Conservation (phyloP, 2,113 vertebrate species). For the Tautogolabrus adspersus region DNA sequence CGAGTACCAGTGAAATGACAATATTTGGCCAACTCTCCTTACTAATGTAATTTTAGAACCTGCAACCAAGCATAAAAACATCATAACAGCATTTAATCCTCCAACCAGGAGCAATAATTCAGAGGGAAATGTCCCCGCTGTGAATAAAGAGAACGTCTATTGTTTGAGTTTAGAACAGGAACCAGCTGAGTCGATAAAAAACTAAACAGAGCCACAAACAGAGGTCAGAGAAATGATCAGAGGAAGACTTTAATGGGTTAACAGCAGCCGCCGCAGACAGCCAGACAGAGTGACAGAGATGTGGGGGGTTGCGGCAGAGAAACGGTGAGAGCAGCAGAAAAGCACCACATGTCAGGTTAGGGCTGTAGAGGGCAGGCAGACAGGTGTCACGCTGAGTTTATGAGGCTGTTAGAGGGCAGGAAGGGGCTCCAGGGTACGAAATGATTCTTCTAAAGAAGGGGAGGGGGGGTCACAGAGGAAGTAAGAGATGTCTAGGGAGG, state of each 20-base stretch:
- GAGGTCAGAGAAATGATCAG: not conserved
- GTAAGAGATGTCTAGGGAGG: not conserved
- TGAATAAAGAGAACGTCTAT: not conserved
- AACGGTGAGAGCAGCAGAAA: slow-evolving; percentile 6
- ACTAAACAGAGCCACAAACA: not conserved
- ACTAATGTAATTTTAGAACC: too few species aligned
- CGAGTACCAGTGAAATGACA: too few species aligned
- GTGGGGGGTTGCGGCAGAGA: not conserved
- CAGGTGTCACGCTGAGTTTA: slow-evolving; percentile 41
- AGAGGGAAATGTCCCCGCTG: too few species aligned
- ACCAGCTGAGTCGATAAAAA: not conserved
- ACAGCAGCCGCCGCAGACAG: slow-evolving; percentile 4
- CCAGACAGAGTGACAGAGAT: slow-evolving; percentile 14
- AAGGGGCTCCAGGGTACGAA: not conserved
- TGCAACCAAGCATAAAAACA: too few species aligned
- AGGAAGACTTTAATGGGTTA: not conserved
- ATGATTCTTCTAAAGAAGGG: not conserved
- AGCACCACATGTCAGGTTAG: slow-evolving; percentile 8
- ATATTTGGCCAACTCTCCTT: too few species aligned
- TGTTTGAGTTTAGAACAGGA: not conserved
- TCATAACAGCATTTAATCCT: too few species aligned
- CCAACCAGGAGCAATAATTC: too few species aligned
- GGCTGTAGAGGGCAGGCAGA: slow-evolving; percentile 1
- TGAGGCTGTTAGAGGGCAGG: slow-evolving; percentile 13
- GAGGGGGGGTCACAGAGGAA: not conserved